A percentile compares a stretch with the other conserved stretches of the same genome.
These are phyloP conservation scores for Otolemur garnettii DNA, from an alignment of 2,113 vertebrate genomes.

Conservation along the genomic window DNA sequence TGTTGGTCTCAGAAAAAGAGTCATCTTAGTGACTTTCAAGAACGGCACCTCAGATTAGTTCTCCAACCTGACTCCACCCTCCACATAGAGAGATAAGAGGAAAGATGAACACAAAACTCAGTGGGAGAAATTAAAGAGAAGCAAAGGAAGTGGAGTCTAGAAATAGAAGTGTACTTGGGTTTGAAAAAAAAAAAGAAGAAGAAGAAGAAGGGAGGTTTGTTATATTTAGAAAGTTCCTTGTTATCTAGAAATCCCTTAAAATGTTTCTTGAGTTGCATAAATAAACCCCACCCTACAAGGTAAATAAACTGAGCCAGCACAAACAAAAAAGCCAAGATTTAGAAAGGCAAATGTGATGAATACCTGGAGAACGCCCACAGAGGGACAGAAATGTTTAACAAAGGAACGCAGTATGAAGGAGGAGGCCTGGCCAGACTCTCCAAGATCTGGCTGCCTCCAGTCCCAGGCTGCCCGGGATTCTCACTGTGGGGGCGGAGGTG, in stretches of 20 bases:
- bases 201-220: constrained; percentile 15
- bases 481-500: neutral
- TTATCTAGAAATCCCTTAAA: constrained; percentile 71
- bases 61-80: neutral
- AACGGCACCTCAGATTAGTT: neutral
- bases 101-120: constrained; percentile 28
- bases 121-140: constrained; percentile 59
- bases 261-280: constrained; percentile 64
- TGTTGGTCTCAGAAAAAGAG: neutral
- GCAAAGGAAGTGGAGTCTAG: constrained; percentile 16
- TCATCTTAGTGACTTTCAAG: neutral
- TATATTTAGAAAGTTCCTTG: constrained; percentile 65
- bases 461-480: neutral
- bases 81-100: constrained; percentile 2
- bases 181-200: neutral
- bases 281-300: constrained; percentile 2
- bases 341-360: constrained; percentile 28
- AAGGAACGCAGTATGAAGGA: neutral
- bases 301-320: constrained; percentile 52
- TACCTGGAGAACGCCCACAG: neutral
- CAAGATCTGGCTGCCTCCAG: neutral
- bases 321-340: constrained; percentile 14
- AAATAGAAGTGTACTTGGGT: constrained; percentile 39
- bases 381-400: neutral
- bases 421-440: neutral